A percentile compares a stretch with the other conserved stretches of the same genome.
phyloP scores from a whole-genome alignment of 2,797 vertebrate species.

The Micromesistius poutassou region DNA sequence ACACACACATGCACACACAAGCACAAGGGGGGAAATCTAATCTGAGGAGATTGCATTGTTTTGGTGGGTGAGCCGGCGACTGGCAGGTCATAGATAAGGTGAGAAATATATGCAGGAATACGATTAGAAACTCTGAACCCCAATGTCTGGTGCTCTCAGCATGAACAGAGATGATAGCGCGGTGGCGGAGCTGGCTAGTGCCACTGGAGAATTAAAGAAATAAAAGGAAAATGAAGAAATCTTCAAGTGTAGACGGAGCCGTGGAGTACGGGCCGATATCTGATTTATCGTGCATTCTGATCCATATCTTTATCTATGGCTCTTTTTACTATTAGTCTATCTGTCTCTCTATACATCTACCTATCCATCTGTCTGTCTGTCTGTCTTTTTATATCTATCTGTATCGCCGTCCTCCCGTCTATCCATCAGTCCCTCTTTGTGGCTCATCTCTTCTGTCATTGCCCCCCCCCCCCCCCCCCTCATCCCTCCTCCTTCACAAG shows the following conservation, averaged over 20 bases:
- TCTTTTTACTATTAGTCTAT: not conserved
- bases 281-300: not conserved
- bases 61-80: constrained; percentile 31
- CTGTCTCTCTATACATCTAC: not conserved
- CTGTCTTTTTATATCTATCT: too few relatives aligned
- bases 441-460: not conserved
- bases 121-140: constrained; percentile 43
- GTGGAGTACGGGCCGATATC: not conserved
- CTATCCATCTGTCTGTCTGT: too few relatives aligned
- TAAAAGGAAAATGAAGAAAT: constrained; percentile 21
- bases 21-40: constrained; percentile 16
- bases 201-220: constrained; percentile 26
- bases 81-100: constrained; percentile 42
- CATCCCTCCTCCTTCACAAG: not conserved
- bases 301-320: not conserved
- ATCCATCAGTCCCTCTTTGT: not conserved
- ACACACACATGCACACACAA: not conserved
- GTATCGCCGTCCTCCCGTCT: not conserved
- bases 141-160: constrained; percentile 34
- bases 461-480: not conserved
- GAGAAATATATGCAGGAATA: constrained; percentile 44
- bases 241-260: not conserved
- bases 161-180: constrained; percentile 35
- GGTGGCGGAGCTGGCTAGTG: constrained; percentile 24
- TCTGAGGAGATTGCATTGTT: constrained; percentile 29